Conservation (phyloP, 2,888 invertebrate genomes). For the Trichogramma evanescens region DNA sequence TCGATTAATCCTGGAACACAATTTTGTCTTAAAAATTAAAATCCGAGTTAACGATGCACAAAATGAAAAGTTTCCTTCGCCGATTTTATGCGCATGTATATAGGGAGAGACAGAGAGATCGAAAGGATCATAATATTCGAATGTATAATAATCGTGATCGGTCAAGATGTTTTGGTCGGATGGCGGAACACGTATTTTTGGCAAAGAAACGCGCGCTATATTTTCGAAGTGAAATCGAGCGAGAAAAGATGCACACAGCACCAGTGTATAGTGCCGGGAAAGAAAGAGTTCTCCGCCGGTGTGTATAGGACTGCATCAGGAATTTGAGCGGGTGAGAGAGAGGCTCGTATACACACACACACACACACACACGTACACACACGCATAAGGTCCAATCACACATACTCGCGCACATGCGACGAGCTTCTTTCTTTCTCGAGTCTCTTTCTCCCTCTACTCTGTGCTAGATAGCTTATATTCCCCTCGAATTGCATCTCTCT, state of each 20-base stretch:
- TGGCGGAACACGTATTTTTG: constrained; percentile 12
- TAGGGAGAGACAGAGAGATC: too few species aligned
- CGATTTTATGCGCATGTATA: too few species aligned
- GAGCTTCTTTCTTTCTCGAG: neutral
- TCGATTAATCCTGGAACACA: too few species aligned
- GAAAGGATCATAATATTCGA: too few species aligned
- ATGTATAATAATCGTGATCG: too few species aligned
- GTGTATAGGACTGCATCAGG: neutral
- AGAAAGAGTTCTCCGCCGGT: constrained; percentile 3
- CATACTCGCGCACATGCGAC: neutral
- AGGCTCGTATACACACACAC: neutral
- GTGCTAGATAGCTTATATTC: constrained; percentile 36
- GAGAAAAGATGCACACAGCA: constrained; percentile 18
- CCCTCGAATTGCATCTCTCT: constrained; percentile 31
- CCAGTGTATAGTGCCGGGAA: neutral
- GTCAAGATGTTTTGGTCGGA: neutral
- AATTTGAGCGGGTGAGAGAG: too few species aligned
- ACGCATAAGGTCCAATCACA: neutral
- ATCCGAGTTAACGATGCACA: too few species aligned
- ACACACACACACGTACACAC: neutral
- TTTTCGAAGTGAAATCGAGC: constrained; percentile 22
- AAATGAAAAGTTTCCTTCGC: too few species aligned
- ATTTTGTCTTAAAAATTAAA: too few species aligned
- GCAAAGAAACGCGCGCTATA: constrained; percentile 12
- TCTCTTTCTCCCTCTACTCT: constrained; percentile 28